Evolutionary conservation across 2,797 vertebrate species (phyloP), one percentile per base, ranked within the genome.

Genomic region (Potorous gilbertii): DNA sequence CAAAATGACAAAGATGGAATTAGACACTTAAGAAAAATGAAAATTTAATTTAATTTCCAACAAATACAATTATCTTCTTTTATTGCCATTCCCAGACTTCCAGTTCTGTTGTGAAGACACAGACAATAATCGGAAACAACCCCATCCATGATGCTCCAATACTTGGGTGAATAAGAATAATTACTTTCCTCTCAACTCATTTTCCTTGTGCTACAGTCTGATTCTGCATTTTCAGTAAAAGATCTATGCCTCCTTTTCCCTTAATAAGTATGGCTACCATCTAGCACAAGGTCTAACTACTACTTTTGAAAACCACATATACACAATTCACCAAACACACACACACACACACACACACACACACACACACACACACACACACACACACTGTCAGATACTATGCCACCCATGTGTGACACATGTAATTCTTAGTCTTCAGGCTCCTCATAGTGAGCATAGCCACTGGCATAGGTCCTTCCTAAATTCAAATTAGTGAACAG

Each of bases 401-500:
- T 89, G 59, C 94, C 55, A 54, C 90, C 46, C 10, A 55, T 3
- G 0, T 28, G 90, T 91, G 94, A 5, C 54, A 18, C 52, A 81
- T 56, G 57, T 74, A 27, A 46, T 93, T 16, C 46, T 96, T 98
- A 99, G 97, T 98, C 98, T 96, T 98, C 98, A 1, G 98, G 91
- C 34, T 99, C 99, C 95, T 99, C 99, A 56, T 99, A 99, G 95
- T 99, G 98, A 92, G 99, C 99, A 92, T 99, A 99, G n/a, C 99
- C 99, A 94, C 99, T 99, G 94, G 99, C 99, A 59, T 99, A 99
- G 96, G 98, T 99, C 97, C 99, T 99, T 97, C 99, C 99, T 97
- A 99, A 97, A 97, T 99, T 99, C 94, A 99, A 98, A 97, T 96
- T 98, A 94, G 98, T 98, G 98, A 99, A 98, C 5, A 99, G 96